Evolutionary conservation across 2,113 vertebrate genomes (phyloP), one percentile per base, ranked within the genome.

Genomic region (Thunnus maccoyii): DNA sequence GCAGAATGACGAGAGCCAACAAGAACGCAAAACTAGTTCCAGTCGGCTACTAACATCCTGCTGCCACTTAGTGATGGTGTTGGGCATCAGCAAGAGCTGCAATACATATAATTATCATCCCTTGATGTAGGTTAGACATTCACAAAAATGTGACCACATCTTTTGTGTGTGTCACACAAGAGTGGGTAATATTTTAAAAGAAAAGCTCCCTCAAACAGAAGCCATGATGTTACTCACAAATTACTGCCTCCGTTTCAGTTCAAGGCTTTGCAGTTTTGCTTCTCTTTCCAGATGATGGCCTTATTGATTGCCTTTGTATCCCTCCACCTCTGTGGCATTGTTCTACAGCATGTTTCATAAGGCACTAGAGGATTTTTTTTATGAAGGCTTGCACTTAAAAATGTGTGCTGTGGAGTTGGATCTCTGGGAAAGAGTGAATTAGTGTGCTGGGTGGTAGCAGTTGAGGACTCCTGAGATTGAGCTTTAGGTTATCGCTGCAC

Each of bases 271-370:
- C 75, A 54, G 17, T 82, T 70, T 58, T 78, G 32, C 56, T 60
- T 47, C 76, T 81, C 75, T 80, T 85, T 80, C 78, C 57, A 75
- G 80, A 81, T 36, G 78, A 89, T 87, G 72, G 84, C 85, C 76
- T 85, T 88, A 90, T 91, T 27, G 81, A 90, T 89, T 54, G 76
- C 62, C 78, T 74, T 51, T 58, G 80, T 74, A 50, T 70, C 79
- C 57, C 62, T 55, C 50, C 79, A 58, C 48, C 44, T 55, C 67
- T 44, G 70, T 44, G 72, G 66, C 55, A 18, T 62, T 74, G 77
- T 72, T 48, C 48, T 51, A 27, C 76, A 50, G 60, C 32, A 11
- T 67, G 78, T 71, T 69, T 74, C 78, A 84, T 2, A 7, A 60
- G 70, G 27, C 70, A 50, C 74, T 10, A 8, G 72, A 83, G 67